Base-by-base conservation (phyloP, 2,113 vertebrate species). In the Piprites chloris region DNA sequence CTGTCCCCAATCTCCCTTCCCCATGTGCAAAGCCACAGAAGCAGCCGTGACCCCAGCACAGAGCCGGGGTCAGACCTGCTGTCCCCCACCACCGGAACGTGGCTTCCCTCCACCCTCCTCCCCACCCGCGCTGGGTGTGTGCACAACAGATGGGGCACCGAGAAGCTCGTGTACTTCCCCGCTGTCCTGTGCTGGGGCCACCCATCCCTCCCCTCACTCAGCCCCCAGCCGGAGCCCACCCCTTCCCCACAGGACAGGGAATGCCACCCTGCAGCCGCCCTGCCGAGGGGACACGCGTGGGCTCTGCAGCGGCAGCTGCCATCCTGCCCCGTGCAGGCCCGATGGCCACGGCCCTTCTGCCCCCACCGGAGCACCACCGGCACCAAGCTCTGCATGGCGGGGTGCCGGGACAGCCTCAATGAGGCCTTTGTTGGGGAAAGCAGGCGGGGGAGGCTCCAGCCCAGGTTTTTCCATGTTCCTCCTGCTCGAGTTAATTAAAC, bases 401-500 rank as follows among this genome's bases (percentile, higher is more conserved):
- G 14, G 47, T 78, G 96, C 89, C 50, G 55, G 65, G 28, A 11
- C 46, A 50, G 80, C 80, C 72, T 95, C 93, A 96, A 95, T 95
- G 94, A 35, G 56, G 84, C 89, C 96, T 97, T 97, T 97, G 96
- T 96, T 93, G 84, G 85, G 86, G 77, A 90, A 79, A 74, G 84
- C 47, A 30, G 94, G 80, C n/a, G 39, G 85, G 77, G 73, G 93
- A 85, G 89, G 93, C 87, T 85, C 89, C 87, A 68, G 89, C 73
- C 44, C 86, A 81, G 61, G 86, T 95, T 96, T 97, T 96, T 95
- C 96, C 95, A 87, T 90, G 89, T 95, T 97, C 80, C 87, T 97
- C 62, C 69, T 79, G 84, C 95, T 95, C 39, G 2, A 95, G 68
- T 95, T 97, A 96, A 96, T 97, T 97, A 91, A 91, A 95, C 71